These are phyloP conservation scores for Caenorhabditis sp. DNA, from an alignment of 2,888 invertebrate genomes.

Conservation along the genomic window DNA sequence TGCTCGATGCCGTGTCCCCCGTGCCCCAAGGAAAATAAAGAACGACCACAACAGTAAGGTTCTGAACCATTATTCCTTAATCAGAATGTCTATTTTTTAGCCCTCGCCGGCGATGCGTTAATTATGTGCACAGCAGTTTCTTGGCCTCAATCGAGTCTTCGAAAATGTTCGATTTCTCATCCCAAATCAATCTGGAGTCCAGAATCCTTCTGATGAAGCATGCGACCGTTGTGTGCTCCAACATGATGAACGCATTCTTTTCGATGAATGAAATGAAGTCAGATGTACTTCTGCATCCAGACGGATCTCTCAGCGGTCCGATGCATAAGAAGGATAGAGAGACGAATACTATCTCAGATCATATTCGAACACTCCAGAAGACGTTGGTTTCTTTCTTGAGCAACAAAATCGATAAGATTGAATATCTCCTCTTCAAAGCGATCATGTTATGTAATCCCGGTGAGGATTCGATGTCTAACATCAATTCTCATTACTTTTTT, in stretches of 20 bases:
- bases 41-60: constrained; percentile 13
- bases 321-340: constrained; percentile 55
- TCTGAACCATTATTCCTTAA: neutral
- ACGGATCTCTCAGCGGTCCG: constrained; percentile 37
- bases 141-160: constrained; percentile 48
- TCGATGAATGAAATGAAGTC: constrained; percentile 58
- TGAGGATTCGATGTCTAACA: neutral
- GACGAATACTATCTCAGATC: constrained; percentile 19
- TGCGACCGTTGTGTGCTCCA: constrained; percentile 42
- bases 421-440: constrained; percentile 52
- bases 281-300: constrained; percentile 49
- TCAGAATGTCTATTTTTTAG: neutral
- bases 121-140: constrained; percentile 53
- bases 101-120: neutral
- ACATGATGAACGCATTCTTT: constrained; percentile 61
- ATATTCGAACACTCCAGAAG: constrained; percentile 36
- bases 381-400: constrained; percentile 54
- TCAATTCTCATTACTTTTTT: neutral
- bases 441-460: constrained; percentile 58
- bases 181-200: constrained; percentile 39
- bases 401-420: constrained; percentile 49
- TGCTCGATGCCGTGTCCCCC: constrained; percentile 2
- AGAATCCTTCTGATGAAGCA: constrained; percentile 50
- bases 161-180: constrained; percentile 56
- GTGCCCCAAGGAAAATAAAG: neutral